Conservation (phyloP, 1,140 invertebrate species). For the Bombus cullumanus region DNA sequence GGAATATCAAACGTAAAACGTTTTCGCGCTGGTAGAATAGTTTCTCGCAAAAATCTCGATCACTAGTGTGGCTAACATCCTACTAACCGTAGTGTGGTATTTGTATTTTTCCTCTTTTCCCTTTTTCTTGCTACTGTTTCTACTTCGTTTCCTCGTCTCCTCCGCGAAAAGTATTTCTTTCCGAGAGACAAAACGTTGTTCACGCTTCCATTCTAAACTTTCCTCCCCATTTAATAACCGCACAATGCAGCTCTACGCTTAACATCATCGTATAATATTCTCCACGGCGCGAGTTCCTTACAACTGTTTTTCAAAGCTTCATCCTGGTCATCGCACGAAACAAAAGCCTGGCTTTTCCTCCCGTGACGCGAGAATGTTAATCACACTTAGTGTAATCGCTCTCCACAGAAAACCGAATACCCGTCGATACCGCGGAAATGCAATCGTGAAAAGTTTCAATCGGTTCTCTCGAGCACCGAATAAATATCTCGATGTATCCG, state of each 20-base stretch:
- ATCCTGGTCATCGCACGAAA: neutral
- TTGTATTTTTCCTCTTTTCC: neutral
- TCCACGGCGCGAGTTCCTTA: neutral
- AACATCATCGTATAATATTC: slow-evolving; percentile 18
- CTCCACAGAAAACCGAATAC: neutral
- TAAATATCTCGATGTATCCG: neutral
- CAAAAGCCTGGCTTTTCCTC: neutral
- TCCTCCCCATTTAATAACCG: slow-evolving; percentile 32
- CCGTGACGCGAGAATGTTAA: neutral
- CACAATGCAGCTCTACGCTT: slow-evolving; percentile 12
- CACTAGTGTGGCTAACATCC: neutral
- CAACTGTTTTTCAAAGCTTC: slow-evolving; percentile 30
- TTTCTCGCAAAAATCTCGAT: slow-evolving; percentile 42
- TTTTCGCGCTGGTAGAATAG: neutral
- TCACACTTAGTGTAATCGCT: neutral
- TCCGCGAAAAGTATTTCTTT: neutral
- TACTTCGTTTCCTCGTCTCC: neutral
- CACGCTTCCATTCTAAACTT: slow-evolving; percentile 4
- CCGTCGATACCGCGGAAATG: neutral
- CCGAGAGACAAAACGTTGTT: slow-evolving; percentile 23
- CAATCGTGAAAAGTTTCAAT: slow-evolving; percentile 18
- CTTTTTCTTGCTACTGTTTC: neutral
- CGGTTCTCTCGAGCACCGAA: neutral
- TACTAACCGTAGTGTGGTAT: neutral
- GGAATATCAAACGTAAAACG: slow-evolving; percentile 23